Evolutionary conservation across 2,113 vertebrate species (phyloP).

Genomic region (Bungarus multicinctus): DNA sequence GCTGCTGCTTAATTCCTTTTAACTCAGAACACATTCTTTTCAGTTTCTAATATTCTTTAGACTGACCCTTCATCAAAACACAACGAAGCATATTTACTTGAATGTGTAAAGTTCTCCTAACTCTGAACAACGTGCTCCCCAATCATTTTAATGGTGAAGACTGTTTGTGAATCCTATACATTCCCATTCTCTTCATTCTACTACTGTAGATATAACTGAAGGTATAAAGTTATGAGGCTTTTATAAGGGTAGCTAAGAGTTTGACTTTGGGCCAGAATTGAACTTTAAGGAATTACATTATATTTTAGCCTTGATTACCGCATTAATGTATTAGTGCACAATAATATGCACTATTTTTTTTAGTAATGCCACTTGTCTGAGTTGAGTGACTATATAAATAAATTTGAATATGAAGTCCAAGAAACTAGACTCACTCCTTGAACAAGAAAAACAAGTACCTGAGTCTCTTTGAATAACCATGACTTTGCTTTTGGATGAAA

Average conservation of each 20-base stretch:
- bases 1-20: neutral
- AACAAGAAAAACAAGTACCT: neutral
- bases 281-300: neutral
- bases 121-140: neutral
- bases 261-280: neutral
- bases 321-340: neutral
- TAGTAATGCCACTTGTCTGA: neutral
- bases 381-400: neutral
- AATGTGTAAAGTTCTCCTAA: neutral
- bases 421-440: neutral
- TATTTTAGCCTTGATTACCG: neutral
- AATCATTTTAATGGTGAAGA: neutral
- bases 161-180: neutral
- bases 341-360: neutral
- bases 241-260: neutral
- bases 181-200: neutral
- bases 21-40: neutral
- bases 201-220: neutral
- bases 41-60: neutral
- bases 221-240: neutral
- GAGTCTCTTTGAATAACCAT: neutral
- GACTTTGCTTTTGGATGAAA: neutral
- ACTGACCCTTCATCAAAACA: neutral
- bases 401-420: neutral
- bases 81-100: neutral